Conservation (phyloP, 2,797 vertebrate genomes). For the Anableps anableps region DNA sequence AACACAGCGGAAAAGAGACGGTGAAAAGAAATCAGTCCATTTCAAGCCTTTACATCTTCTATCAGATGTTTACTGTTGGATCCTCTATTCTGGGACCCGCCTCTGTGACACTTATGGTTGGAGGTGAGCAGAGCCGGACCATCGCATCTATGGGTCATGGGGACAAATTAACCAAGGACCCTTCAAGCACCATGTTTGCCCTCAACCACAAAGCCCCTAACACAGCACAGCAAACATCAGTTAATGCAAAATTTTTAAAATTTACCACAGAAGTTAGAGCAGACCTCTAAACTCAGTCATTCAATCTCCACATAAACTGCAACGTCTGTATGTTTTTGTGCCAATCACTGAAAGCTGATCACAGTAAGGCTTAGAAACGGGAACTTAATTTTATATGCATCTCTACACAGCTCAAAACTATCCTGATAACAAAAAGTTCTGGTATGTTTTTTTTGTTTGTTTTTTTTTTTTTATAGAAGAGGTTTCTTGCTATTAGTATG, state of each 20-base stretch:
- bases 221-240: background rate
- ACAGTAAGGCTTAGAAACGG: background rate
- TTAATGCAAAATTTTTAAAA: background rate
- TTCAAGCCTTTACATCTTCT: constrained; percentile 81
- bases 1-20: constrained; percentile 70
- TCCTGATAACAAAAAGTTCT: too few species aligned
- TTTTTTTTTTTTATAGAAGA: too few species aligned
- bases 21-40: constrained; percentile 83
- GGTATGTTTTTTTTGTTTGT: too few species aligned
- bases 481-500: too few species aligned
- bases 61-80: constrained; percentile 80
- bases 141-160: background rate
- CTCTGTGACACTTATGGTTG: constrained; percentile 86
- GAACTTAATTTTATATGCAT: background rate
- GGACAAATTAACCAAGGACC: background rate
- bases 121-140: constrained; percentile 67
- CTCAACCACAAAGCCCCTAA: too few species aligned
- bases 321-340: background rate
- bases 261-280: background rate
- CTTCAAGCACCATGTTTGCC: background rate
- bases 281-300: background rate
- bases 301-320: too few species aligned
- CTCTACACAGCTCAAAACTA: background rate
- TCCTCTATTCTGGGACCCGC: constrained; percentile 88
- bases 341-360: background rate